Conservation (phyloP, 2,797 vertebrate species). For the Clarias fuscus region DNA sequence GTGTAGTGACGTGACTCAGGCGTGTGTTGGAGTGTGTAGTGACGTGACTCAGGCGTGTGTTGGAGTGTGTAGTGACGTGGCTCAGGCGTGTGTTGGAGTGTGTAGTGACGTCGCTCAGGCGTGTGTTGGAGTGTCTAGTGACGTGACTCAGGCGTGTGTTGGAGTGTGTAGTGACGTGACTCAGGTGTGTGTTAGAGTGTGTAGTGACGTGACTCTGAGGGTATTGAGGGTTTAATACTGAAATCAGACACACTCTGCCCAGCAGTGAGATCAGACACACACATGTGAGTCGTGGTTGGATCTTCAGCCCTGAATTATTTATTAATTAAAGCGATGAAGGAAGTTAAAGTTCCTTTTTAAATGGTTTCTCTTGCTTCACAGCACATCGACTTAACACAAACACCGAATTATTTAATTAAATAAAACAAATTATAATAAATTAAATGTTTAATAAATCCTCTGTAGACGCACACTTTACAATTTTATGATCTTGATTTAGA, state of each 20-base stretch:
- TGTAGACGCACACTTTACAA: not conserved
- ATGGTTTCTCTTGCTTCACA: too few relatives aligned
- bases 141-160: too few relatives aligned
- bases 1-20: not conserved
- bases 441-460: not conserved
- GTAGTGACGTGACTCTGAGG: not conserved
- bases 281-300: not conserved
- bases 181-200: constrained; percentile 70
- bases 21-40: not conserved
- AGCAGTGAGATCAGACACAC: not conserved
- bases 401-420: not conserved
- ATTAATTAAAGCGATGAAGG: not conserved
- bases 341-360: not conserved
- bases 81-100: constrained; percentile 71
- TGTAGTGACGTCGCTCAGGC: not conserved
- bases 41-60: not conserved
- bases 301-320: not conserved
- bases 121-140: not conserved
- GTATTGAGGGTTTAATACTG: not conserved
- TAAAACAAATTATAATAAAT: not conserved
- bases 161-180: constrained; percentile 57
- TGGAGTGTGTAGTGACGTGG: constrained; percentile 54
- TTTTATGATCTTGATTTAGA: not conserved
- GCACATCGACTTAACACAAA: not conserved
- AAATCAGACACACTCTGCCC: not conserved